These are phyloP conservation scores for Drosophila vallismaia DNA, from an alignment of 2,888 invertebrate genomes.

Conservation along the genomic window DNA sequence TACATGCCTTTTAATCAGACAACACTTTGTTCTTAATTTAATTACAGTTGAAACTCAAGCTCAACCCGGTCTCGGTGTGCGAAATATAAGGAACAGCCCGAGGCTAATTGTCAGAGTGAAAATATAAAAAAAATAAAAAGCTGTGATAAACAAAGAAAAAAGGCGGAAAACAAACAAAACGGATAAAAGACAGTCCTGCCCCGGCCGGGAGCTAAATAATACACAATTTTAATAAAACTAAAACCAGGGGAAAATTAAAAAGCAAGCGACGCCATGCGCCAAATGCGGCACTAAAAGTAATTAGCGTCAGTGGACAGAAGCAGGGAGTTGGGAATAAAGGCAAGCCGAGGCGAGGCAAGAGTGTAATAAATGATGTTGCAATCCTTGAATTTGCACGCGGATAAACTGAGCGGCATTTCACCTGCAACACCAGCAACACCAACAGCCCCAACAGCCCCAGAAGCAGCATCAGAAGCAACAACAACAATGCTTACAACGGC, in stretches of 20 bases:
- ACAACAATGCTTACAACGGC: constrained; percentile 42
- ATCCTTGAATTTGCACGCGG: constrained; percentile 81
- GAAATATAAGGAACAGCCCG: constrained; percentile 20
- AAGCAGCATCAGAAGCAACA: constrained; percentile 42
- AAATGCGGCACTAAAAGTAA: constrained; percentile 76
- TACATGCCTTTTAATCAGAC: constrained; percentile 41
- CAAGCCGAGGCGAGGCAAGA: constrained; percentile 53
- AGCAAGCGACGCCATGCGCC: constrained; percentile 64
- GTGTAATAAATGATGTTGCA: constrained; percentile 82
- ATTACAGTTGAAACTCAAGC: constrained; percentile 59
- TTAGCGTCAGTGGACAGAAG: constrained; percentile 51
- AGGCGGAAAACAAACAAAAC: constrained; percentile 15
- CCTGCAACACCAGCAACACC: constrained; percentile 43
- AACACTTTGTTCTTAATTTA: constrained; percentile 51
- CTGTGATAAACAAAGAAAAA: constrained; percentile 70
- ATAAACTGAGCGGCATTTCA: constrained; percentile 80
- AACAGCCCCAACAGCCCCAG: constrained; percentile 46
- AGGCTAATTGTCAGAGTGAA: constrained; percentile 51
- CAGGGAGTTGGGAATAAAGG: constrained; percentile 8
- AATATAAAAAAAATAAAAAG: constrained; percentile 54
- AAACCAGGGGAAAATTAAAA: constrained; percentile 71
- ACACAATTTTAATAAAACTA: constrained; percentile 75
- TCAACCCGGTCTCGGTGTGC: constrained; percentile 20
- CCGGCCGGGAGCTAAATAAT: constrained; percentile 57
- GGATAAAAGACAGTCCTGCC: constrained; percentile 27